phyloP scores from a whole-genome alignment of 2,797 vertebrate genomes.

The Psittacula derbiana region DNA sequence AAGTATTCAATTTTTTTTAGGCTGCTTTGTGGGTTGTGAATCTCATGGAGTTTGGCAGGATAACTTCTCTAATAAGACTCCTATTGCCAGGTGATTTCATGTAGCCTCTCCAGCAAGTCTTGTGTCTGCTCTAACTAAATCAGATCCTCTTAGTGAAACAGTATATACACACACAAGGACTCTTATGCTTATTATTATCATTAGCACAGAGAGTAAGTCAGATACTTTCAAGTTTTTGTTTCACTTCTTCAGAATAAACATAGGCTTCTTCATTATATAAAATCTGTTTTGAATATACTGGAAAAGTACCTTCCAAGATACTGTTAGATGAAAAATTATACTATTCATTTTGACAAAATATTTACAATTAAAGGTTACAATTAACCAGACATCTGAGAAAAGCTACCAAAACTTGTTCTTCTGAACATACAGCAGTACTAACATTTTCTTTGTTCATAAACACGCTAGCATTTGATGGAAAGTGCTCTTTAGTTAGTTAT shows the following conservation, averaged over 20 bases:
- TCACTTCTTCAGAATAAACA: not conserved
- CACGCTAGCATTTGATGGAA: not conserved
- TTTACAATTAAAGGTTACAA: not conserved
- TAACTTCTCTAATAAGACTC: not conserved
- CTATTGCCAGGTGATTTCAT: not conserved
- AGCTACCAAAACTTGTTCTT: not conserved
- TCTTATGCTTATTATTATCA: not conserved
- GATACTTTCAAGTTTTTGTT: not conserved
- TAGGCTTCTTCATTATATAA: not conserved
- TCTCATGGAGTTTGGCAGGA: not conserved
- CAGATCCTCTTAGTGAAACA: not conserved
- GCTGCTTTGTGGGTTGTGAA: not conserved
- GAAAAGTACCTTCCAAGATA: not conserved
- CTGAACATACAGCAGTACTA: not conserved
- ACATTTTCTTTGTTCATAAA: not conserved
- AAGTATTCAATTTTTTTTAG: not conserved
- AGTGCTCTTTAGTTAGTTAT: not conserved
- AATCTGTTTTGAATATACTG: not conserved
- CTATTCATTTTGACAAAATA: not conserved
- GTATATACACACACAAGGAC: not conserved
- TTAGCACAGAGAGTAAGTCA: not conserved
- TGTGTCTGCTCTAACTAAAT: not conserved
- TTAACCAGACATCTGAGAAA: not conserved
- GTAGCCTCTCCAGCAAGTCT: not conserved
- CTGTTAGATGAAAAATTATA: not conserved